A percentile compares a stretch with the other conserved stretches of the same genome.
Evolutionary conservation across 2,797 vertebrate species (phyloP).

Genomic region (Enteromius treurensis): DNA sequence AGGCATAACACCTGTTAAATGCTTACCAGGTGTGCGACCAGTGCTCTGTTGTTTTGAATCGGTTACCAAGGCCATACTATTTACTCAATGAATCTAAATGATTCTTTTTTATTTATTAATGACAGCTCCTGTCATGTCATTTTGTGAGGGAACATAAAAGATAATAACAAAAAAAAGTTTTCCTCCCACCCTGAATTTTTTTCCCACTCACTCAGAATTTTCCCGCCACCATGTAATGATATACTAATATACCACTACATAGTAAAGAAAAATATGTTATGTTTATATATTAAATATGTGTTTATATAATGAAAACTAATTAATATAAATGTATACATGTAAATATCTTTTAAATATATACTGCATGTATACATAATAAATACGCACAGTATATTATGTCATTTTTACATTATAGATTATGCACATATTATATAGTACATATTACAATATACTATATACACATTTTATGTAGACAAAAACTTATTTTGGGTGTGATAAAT

Average conservation of each 20-base stretch:
- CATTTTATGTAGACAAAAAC: neutral
- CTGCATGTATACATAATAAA: neutral
- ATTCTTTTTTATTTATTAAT: slow-evolving; percentile 23
- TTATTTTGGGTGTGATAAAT: neutral
- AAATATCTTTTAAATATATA: neutral
- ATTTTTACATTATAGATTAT: neutral
- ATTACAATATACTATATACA: too few relatives aligned
- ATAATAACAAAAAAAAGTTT: too few relatives aligned
- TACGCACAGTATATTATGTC: neutral
- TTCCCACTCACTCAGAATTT: too few relatives aligned
- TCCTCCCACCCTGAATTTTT: too few relatives aligned
- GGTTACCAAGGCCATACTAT: slow-evolving; percentile 2
- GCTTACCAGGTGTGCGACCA: slow-evolving; percentile 16
- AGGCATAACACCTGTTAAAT: slow-evolving; percentile 26
- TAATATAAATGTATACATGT: too few relatives aligned
- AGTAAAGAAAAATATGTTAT: too few relatives aligned
- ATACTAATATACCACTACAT: too few relatives aligned
- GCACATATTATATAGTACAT: neutral
- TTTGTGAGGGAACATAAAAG: too few relatives aligned
- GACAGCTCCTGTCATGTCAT: slow-evolving; percentile 17
- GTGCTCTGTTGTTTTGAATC: neutral
- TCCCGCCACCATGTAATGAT: too few relatives aligned
- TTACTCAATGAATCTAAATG: slow-evolving; percentile 16
- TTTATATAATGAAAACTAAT: too few relatives aligned
- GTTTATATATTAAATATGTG: too few relatives aligned